Evolutionary conservation across 2,888 invertebrate species (phyloP).

Genomic region (Flabesymbios commensalis): DNA sequence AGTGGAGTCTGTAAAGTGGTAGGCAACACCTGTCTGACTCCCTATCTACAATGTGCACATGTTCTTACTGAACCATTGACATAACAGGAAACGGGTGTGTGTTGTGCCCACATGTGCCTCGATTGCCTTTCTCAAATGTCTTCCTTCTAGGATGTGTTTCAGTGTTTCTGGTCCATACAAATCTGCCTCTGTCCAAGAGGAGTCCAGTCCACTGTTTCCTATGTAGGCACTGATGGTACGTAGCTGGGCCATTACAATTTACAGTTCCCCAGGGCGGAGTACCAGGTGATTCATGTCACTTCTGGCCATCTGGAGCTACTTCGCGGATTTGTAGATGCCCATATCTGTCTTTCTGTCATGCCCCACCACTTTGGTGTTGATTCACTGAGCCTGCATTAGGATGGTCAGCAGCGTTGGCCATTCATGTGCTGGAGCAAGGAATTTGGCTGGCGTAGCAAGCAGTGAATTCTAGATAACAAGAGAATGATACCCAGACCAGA

Average conservation of each 20-base stretch:
- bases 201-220: constrained; percentile 10
- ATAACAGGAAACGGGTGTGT: too few species aligned
- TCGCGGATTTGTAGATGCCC: not conserved
- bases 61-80: too few species aligned
- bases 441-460: not conserved
- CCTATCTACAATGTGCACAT: too few species aligned
- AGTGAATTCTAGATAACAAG: not conserved
- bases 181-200: constrained; percentile 3
- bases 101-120: too few species aligned
- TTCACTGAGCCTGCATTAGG: constrained; percentile 6
- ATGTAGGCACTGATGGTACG: constrained; percentile 1
- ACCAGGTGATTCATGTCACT: not conserved
- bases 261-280: not conserved
- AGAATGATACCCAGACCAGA: constrained; percentile 2
- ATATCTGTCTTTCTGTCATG: not conserved
- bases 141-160: constrained; percentile 7
- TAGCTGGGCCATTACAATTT: constrained; percentile 5
- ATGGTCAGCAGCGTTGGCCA: constrained; percentile 6
- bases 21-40: too few species aligned
- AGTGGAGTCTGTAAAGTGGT: too few species aligned
- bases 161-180: constrained; percentile 4
- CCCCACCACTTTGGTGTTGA: not conserved
- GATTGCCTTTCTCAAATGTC: not conserved
- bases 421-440: constrained; percentile 6
- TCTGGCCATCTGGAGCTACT: too few species aligned